phyloP scores from a whole-genome alignment of 1,140 invertebrate genomes.

The Maconellicoccus hirsutus region DNA sequence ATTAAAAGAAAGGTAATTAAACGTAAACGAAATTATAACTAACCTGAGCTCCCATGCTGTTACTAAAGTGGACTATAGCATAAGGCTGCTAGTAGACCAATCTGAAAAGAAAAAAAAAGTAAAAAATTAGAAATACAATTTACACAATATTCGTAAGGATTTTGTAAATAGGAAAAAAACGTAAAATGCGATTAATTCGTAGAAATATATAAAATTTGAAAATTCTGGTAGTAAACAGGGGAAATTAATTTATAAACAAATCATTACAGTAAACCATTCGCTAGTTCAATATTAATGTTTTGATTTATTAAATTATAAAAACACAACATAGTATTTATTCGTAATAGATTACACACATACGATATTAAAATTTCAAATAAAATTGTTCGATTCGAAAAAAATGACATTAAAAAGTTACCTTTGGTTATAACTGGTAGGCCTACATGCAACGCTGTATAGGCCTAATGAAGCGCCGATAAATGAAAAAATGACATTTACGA shows the following conservation, averaged over 20 bases:
- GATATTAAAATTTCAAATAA: too few species aligned
- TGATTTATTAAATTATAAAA: too few species aligned
- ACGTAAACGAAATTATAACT: conserved; percentile 14
- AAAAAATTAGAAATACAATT: background rate
- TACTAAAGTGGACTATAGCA: conserved; percentile 23
- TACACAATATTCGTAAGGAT: too few species aligned
- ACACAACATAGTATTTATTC: too few species aligned
- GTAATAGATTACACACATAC: too few species aligned
- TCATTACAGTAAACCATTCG: too few species aligned
- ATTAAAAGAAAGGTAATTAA: background rate
- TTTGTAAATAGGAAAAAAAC: too few species aligned
- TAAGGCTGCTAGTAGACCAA: conserved; percentile 23
- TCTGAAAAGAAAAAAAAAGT: conserved; percentile 21
- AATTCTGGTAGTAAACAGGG: background rate
- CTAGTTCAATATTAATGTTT: too few species aligned
- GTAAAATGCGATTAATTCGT: too few species aligned
- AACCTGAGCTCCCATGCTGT: conserved; percentile 26
- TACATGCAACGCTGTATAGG: background rate
- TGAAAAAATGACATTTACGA: background rate
- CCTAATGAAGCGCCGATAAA: background rate
- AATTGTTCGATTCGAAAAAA: too few species aligned
- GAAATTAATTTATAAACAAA: conserved; percentile 11
- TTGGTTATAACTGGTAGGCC: background rate
- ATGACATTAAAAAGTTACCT: background rate
- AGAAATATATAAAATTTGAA: too few species aligned